Evolutionary conservation across 1,140 invertebrate species (phyloP).

Genomic region (Nomia melanderi): DNA sequence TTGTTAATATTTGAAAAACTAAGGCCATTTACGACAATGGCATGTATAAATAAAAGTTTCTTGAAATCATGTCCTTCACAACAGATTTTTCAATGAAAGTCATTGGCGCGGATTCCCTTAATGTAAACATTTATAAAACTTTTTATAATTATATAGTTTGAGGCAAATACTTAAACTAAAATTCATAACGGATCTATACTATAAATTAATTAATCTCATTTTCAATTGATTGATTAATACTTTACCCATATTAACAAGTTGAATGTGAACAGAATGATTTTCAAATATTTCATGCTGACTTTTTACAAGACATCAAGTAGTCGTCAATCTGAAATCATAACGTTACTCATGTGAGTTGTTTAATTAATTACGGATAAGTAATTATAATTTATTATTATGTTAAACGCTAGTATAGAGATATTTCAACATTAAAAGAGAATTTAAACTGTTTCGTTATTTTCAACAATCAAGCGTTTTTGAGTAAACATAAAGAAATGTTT

Average conservation of each 20-base stretch:
- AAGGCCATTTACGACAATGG: too few relatives aligned
- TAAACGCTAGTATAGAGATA: neutral
- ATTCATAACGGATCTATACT: neutral
- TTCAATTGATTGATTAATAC: constrained; percentile 22
- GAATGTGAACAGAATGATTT: constrained; percentile 80
- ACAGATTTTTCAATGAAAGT: neutral
- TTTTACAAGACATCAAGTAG: constrained; percentile 59
- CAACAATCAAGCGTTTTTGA: neutral
- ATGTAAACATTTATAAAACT: neutral
- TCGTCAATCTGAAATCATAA: constrained; percentile 71
- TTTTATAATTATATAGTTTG: neutral
- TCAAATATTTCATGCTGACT: constrained; percentile 78
- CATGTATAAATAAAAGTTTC: too few relatives aligned
- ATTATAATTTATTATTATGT: neutral
- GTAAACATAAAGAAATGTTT: neutral
- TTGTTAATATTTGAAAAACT: too few relatives aligned
- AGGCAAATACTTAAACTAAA: neutral
- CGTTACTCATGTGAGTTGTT: neutral
- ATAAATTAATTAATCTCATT: neutral
- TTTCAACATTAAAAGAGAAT: neutral
- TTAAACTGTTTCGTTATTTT: too few relatives aligned
- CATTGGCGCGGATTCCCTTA: neutral
- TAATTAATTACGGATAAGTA: too few relatives aligned
- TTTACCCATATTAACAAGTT: constrained; percentile 83
- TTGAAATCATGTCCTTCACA: too few relatives aligned